These are phyloP conservation scores for Allacma fusca DNA, from an alignment of 2,888 invertebrate species.

Conservation along the genomic window DNA sequence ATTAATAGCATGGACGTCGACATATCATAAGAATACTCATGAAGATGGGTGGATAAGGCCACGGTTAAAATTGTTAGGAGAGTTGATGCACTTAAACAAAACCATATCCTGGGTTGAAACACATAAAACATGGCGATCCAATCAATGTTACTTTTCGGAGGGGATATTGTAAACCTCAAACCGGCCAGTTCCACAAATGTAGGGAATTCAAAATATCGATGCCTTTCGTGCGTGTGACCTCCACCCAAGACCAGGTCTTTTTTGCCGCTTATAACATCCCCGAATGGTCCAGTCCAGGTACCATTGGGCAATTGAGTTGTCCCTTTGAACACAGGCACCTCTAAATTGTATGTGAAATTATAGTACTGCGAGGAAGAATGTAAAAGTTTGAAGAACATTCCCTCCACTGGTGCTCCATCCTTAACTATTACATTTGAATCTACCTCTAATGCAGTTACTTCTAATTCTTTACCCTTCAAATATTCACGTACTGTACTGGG, in stretches of 20 bases:
- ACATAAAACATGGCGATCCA: background rate
- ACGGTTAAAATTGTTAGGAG: no score
- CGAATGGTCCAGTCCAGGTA: background rate
- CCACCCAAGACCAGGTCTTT: background rate
- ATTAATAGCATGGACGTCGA: background rate
- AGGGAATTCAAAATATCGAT: conserved; percentile 2
- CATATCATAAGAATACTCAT: no score
- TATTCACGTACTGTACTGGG: no score
- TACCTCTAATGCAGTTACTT: background rate
- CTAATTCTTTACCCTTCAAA: no score
- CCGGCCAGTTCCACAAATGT: background rate
- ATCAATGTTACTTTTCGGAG: background rate
- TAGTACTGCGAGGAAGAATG: background rate
- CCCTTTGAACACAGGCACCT: background rate
- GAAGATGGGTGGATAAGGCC: no score
- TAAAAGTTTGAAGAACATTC: background rate
- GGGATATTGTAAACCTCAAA: background rate
- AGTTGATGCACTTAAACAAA: no score
- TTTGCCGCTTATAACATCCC: background rate
- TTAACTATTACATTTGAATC: conserved; percentile 3
- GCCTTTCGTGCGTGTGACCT: background rate
- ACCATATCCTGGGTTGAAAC: background rate
- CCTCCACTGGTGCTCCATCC: background rate
- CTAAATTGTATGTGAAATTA: conserved; percentile 4
- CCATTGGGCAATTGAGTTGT: background rate